These are phyloP conservation scores for Trachurus trachurus DNA, from an alignment of 2,797 vertebrate genomes.

Conservation along the genomic window DNA sequence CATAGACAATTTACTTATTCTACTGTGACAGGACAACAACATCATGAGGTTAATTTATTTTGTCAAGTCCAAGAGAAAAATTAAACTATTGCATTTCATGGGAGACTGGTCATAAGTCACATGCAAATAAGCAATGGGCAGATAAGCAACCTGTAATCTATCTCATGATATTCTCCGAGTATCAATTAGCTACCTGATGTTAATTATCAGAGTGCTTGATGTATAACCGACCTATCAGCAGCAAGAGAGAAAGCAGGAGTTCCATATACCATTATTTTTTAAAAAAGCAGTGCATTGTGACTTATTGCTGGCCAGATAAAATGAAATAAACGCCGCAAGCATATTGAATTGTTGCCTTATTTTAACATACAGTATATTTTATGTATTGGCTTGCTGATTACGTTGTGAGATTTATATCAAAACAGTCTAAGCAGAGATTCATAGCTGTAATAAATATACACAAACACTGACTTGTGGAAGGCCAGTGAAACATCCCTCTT, in stretches of 20 bases:
- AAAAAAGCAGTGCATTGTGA: background rate
- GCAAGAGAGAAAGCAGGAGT: background rate
- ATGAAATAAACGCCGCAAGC: background rate
- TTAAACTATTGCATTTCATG: background rate
- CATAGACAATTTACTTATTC: background rate
- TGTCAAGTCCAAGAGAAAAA: slow-evolving; percentile 11
- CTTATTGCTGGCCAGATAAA: background rate
- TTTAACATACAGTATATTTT: slow-evolving; percentile 19
- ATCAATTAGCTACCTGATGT: slow-evolving; percentile 2
- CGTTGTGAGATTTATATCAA: slow-evolving; percentile 27
- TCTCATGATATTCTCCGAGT: background rate
- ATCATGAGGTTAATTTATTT: background rate
- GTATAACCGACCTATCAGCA: background rate
- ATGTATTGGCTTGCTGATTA: slow-evolving; percentile 11
- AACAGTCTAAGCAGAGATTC: slow-evolving; percentile 30
- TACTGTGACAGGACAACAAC: background rate
- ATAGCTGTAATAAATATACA: slow-evolving; percentile 47
- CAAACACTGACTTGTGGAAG: slow-evolving; percentile 37
- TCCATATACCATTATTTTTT: background rate
- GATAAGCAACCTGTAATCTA: slow-evolving; percentile 1
- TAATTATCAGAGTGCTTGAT: background rate
- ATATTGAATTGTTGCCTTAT: slow-evolving; percentile 13
- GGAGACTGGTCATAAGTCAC: background rate
- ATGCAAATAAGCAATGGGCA: background rate
- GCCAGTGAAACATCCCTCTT: slow-evolving; percentile 47